Evolutionary conservation across 1,140 invertebrate genomes (phyloP).

Genomic region (Coenobita brevimanus): DNA sequence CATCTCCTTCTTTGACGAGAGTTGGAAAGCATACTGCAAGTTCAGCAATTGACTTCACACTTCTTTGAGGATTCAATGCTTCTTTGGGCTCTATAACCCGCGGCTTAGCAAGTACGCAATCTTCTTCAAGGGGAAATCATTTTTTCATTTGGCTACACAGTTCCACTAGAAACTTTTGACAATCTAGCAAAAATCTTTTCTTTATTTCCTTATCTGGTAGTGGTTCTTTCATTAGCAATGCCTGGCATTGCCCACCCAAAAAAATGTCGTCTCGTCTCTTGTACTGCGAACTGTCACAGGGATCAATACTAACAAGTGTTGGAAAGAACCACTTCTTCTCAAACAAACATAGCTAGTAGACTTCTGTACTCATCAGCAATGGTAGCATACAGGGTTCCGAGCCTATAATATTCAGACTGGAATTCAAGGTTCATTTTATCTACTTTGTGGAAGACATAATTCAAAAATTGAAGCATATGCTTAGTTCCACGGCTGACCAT

Average conservation of each 20-base stretch:
- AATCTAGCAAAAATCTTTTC: conserved; percentile 25
- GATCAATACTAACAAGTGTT: not conserved
- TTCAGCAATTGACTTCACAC: not conserved
- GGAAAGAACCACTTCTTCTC: not conserved
- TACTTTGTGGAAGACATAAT: not conserved
- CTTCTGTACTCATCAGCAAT: conserved; percentile 23
- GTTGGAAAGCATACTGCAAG: conserved; percentile 11
- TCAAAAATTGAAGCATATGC: conserved; percentile 2
- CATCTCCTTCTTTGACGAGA: conserved; percentile 16
- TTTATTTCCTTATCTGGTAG: conserved; percentile 18
- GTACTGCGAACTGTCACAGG: no score
- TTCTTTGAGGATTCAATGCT: not conserved
- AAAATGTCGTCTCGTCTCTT: not conserved
- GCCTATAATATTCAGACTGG: conserved; percentile 29
- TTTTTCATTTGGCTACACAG: conserved; percentile 29
- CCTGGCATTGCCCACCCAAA: conserved; percentile 5
- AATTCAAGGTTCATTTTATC: conserved; percentile 16
- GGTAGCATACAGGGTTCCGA: not conserved
- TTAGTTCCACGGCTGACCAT: not conserved
- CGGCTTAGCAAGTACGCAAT: not conserved
- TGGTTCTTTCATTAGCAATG: conserved; percentile 13
- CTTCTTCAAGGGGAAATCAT: conserved; percentile 18
- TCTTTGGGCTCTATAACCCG: not conserved
- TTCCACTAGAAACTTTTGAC: conserved; percentile 23
- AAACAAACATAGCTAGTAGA: conserved; percentile 22